Conservation (phyloP, 1,140 invertebrate species). For the Drosophila melanica region DNA sequence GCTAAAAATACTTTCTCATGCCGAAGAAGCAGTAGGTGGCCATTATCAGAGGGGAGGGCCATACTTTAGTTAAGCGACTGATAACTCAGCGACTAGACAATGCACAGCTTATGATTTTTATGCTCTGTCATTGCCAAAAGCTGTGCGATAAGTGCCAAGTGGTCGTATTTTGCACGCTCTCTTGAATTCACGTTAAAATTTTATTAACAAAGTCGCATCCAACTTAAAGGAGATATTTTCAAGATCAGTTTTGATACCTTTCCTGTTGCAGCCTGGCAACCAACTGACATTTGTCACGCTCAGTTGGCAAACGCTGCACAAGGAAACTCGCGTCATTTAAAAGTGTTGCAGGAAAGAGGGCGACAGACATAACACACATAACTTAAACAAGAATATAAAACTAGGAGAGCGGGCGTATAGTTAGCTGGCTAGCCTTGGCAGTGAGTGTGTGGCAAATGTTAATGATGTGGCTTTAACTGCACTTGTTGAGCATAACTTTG, state of each 20-base stretch:
- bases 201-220: too few species aligned
- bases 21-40: not conserved
- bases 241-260: not conserved
- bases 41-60: not conserved
- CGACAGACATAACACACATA: not conserved
- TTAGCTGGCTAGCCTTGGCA: constrained; percentile 54
- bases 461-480: constrained; percentile 77
- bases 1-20: constrained; percentile 63
- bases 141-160: too few species aligned
- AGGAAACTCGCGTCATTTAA: constrained; percentile 18
- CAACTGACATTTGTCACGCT: constrained; percentile 1
- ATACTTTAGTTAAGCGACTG: not conserved
- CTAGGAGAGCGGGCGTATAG: constrained; percentile 11
- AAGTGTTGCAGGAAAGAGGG: constrained; percentile 13
- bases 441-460: constrained; percentile 62
- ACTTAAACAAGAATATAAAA: not conserved
- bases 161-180: too few species aligned
- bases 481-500: constrained; percentile 66
- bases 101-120: not conserved
- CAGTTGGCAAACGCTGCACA: not conserved
- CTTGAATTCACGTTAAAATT: too few species aligned
- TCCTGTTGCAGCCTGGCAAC: not conserved
- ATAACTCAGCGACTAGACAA: not conserved
- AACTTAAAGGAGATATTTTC: not conserved
- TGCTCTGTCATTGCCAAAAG: not conserved